Percentiles rank a stretch among this genome's conserved stretches.
These are phyloP conservation scores for Candoia aspera DNA, from an alignment of 2,113 vertebrate species.

Conservation along the genomic window DNA sequence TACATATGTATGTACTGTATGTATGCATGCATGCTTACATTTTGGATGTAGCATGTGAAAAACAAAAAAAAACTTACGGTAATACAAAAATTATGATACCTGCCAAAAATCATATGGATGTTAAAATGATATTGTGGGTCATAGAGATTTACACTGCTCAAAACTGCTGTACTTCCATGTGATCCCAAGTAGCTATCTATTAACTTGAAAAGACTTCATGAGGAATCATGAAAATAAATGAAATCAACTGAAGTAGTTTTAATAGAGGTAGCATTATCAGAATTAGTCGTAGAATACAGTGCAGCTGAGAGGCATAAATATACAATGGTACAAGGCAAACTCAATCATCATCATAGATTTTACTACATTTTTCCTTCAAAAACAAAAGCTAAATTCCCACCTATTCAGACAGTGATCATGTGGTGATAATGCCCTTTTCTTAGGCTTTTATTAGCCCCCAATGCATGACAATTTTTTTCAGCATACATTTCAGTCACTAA, in stretches of 20 bases:
- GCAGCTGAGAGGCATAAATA: conserved; percentile 60
- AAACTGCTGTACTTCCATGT: conserved; percentile 38
- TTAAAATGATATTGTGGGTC: conserved; percentile 51
- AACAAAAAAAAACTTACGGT: not conserved
- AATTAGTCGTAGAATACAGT: conserved; percentile 68
- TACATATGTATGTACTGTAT: too few relatives aligned
- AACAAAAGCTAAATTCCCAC: conserved; percentile 6
- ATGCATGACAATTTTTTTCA: conserved; percentile 47
- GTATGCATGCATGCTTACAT: not conserved
- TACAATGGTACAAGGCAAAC: conserved; percentile 52
- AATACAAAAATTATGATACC: not conserved
- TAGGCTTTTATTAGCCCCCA: not conserved
- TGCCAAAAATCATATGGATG: conserved; percentile 50
- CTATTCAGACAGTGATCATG: conserved; percentile 20
- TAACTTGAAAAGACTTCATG: conserved; percentile 49
- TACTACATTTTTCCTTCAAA: conserved; percentile 29
- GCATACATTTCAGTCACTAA: conserved; percentile 61
- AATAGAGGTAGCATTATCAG: conserved; percentile 78
- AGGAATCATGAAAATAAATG: conserved; percentile 63
- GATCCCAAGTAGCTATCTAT: conserved; percentile 60
- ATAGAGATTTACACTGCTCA: conserved; percentile 53
- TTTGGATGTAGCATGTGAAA: not conserved
- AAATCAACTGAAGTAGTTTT: conserved; percentile 71
- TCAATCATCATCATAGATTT: conserved; percentile 45
- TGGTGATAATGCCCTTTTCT: conserved; percentile 36